These are phyloP conservation scores for Crocodylus rhombifer DNA, from an alignment of 2,797 vertebrate genomes.

Conservation along the genomic window DNA sequence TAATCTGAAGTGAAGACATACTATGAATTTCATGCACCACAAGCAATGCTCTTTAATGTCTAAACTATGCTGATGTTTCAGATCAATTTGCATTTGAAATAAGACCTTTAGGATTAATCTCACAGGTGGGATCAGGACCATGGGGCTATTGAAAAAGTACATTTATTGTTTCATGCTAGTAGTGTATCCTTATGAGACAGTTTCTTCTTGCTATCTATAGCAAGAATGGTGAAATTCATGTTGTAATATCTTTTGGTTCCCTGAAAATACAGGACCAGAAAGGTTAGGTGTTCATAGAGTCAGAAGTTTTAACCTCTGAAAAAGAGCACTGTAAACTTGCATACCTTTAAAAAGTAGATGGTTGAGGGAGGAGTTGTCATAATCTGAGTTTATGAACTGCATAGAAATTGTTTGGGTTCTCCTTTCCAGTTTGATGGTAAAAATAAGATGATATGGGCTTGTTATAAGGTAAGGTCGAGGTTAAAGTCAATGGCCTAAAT, in stretches of 20 bases:
- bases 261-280: accelerated
- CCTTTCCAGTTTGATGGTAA: background rate
- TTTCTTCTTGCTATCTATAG: background rate
- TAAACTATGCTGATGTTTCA: background rate
- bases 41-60: background rate
- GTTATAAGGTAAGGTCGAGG: background rate
- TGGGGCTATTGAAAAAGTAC: background rate
- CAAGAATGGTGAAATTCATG: background rate
- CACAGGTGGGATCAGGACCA: background rate
- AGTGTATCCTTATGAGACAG: background rate
- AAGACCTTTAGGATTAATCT: background rate
- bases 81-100: constrained; percentile 20
- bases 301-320: background rate
- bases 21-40: background rate
- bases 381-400: background rate
- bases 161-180: background rate
- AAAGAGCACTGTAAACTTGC: background rate
- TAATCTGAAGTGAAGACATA: background rate
- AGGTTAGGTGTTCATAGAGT: background rate
- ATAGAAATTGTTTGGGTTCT: background rate
- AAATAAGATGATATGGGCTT: background rate
- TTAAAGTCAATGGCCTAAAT: background rate
- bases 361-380: background rate
- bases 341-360: background rate
- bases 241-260: background rate